Percentiles rank a stretch among this genome's conserved stretches.
Evolutionary conservation across 2,113 vertebrate species (phyloP).

Genomic region (Egretta garzetta): DNA sequence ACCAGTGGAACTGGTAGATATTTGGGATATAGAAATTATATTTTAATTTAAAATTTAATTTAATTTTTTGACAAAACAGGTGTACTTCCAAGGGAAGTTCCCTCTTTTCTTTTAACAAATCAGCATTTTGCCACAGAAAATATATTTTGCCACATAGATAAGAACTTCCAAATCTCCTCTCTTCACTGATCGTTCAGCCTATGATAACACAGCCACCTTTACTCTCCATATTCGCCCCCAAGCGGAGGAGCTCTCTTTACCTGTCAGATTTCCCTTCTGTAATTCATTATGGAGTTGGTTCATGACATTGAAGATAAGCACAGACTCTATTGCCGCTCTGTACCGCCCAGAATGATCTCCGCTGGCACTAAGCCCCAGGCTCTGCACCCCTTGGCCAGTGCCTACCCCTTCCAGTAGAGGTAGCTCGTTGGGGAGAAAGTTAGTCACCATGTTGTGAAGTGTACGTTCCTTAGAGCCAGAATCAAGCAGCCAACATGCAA

Average conservation of each 20-base stretch:
- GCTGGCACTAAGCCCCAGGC: conserved; percentile 77
- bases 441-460: conserved; percentile 90
- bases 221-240: not conserved
- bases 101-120: not conserved
- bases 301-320: conserved; percentile 85
- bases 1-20: not conserved
- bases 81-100: not conserved
- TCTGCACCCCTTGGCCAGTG: conserved; percentile 77
- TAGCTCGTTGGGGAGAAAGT: conserved; percentile 85
- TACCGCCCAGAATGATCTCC: conserved; percentile 82
- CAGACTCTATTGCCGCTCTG: conserved; percentile 85
- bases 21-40: not conserved
- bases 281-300: conserved; percentile 79
- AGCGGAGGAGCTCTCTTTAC: conserved; percentile 59
- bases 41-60: not conserved
- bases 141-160: not conserved
- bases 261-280: conserved; percentile 84
- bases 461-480: conserved; percentile 88
- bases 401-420: conserved; percentile 84
- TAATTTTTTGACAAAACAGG: not conserved
- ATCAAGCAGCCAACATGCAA: conserved; percentile 94
- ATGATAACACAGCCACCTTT: not conserved
- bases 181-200: not conserved
- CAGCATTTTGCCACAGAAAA: not conserved
- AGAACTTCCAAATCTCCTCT: not conserved